Evolutionary conservation across 2,113 vertebrate genomes (phyloP).

Genomic region (Nanorana parkeri): DNA sequence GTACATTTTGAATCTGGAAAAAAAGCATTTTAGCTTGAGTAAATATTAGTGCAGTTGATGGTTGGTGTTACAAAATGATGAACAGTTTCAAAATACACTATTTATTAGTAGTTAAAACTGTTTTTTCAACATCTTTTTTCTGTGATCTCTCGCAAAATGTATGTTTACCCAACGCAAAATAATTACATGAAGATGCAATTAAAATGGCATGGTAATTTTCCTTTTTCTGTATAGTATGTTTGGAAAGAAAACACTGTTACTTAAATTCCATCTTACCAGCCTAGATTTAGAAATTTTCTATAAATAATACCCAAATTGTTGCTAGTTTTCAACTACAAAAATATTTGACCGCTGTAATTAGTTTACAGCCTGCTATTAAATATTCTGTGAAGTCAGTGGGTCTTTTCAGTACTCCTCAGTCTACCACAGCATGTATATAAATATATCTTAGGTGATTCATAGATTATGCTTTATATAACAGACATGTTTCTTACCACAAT

Average conservation of each 20-base stretch:
- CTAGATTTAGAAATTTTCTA: constrained; percentile 26
- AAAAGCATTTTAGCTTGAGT: too few relatives aligned
- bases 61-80: too few relatives aligned
- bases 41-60: too few relatives aligned
- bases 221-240: constrained; percentile 29
- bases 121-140: background rate
- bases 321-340: constrained; percentile 20
- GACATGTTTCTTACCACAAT: background rate
- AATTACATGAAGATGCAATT: background rate
- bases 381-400: background rate
- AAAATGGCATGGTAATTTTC: constrained; percentile 17
- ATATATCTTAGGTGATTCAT: background rate
- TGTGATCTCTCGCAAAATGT: too few relatives aligned
- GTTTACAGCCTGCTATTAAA: constrained; percentile 31
- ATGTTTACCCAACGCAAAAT: background rate
- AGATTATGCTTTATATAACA: background rate
- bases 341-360: constrained; percentile 35
- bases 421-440: background rate
- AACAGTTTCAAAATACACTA: too few relatives aligned
- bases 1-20: too few relatives aligned
- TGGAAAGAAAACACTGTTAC: constrained; percentile 29
- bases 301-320: constrained; percentile 35
- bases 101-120: background rate
- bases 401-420: background rate
- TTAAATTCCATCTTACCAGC: constrained; percentile 35